Evolutionary conservation across 2,888 invertebrate species (phyloP).

Genomic region (Cerastis rubricosa): DNA sequence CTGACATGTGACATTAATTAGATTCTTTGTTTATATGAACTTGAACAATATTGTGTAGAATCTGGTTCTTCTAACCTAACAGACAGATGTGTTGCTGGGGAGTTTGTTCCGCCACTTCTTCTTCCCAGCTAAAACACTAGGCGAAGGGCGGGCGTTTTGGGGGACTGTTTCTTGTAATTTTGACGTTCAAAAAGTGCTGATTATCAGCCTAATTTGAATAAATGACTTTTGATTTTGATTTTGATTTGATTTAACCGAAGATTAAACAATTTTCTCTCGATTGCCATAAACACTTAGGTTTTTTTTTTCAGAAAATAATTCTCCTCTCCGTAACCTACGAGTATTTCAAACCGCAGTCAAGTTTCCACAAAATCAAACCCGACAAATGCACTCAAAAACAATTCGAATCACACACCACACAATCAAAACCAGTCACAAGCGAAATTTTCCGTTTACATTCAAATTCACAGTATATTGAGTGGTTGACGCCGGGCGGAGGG

Average conservation of each 20-base stretch:
- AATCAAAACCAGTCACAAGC: constrained; percentile 56
- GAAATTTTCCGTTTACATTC: constrained; percentile 63
- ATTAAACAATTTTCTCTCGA: background rate
- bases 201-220: no score
- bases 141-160: no score
- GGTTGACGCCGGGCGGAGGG: constrained; percentile 47
- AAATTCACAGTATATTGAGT: constrained; percentile 50
- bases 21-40: no score
- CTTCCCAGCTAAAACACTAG: no score
- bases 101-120: no score
- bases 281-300: background rate
- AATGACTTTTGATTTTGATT: no score
- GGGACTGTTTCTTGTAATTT: no score
- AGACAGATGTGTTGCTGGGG: no score
- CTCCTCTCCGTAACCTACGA: background rate
- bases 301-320: background rate
- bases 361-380: constrained; percentile 1
- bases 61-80: no score
- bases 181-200: no score
- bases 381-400: constrained; percentile 38
- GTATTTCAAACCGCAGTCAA: background rate
- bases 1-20: no score
- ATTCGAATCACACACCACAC: constrained; percentile 21
- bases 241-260: background rate
- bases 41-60: no score